Conservation (phyloP, 2,797 vertebrate species). For the Coregonus sp. region DNA sequence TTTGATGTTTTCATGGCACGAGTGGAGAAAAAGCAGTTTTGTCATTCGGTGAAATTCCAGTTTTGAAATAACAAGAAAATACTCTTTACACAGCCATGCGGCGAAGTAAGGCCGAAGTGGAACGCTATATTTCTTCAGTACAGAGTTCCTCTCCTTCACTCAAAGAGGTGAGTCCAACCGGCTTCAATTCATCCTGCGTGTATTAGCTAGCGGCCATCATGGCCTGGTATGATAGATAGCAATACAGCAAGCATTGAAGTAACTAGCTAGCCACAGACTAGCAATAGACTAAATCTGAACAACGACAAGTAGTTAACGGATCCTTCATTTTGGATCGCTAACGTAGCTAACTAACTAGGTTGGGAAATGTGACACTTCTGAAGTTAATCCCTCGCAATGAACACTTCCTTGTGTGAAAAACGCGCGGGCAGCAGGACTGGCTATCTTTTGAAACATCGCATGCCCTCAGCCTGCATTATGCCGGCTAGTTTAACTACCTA, state of each 20-base stretch:
- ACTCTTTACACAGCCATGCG: conserved; percentile 74
- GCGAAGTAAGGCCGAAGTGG: conserved; percentile 90
- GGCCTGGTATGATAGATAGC: background rate
- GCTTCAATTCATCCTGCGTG: background rate
- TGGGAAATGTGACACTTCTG: no score
- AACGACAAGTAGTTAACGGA: background rate
- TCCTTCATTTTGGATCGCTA: no score
- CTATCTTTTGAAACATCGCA: background rate
- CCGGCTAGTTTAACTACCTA: no score
- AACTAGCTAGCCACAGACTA: background rate
- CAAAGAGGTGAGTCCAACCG: conserved; percentile 82
- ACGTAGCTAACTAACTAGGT: no score
- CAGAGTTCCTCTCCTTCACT: conserved; percentile 84
- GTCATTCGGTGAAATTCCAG: background rate
- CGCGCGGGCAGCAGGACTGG: conserved; percentile 23
- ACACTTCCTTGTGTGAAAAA: conserved; percentile 11
- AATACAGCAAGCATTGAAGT: background rate
- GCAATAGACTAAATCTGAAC: background rate
- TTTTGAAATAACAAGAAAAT: background rate
- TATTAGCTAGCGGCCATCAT: conserved; percentile 35
- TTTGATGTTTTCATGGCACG: conserved; percentile 50
- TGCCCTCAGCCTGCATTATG: background rate
- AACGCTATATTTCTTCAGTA: conserved; percentile 87
- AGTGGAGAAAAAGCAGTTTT: conserved; percentile 16
- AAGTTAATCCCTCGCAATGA: background rate